A percentile compares a stretch with the other conserved stretches of the same genome.
Conservation (phyloP, 2,113 vertebrate genomes). For the Lophochroa leadbeateri region DNA sequence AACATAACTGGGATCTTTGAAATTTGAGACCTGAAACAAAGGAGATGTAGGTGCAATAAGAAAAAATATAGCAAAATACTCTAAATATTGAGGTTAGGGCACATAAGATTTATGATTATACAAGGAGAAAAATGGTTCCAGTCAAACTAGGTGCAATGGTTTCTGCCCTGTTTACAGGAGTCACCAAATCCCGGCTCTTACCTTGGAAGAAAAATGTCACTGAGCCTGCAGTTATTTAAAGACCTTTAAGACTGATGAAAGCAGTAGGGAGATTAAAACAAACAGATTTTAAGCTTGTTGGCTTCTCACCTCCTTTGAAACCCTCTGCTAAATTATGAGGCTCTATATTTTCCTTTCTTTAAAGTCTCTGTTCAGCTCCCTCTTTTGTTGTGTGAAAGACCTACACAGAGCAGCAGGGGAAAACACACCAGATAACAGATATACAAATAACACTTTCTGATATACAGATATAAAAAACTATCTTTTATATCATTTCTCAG, state of each 20-base stretch:
- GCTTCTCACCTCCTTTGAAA: background rate
- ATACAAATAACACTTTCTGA: slow-evolving; percentile 33
- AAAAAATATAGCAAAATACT: background rate
- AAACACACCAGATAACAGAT: background rate
- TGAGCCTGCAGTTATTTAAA: background rate
- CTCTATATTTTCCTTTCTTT: background rate
- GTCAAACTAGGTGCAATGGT: background rate
- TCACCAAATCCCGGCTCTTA: background rate
- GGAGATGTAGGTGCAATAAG: background rate
- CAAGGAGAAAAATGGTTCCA: background rate
- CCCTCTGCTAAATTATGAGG: background rate
- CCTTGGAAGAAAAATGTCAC: background rate
- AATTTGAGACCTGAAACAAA: background rate
- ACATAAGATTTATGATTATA: background rate
- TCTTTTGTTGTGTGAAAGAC: slow-evolving; percentile 17
- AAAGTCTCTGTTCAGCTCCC: background rate
- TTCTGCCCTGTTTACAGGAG: background rate
- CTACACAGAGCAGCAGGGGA: background rate
- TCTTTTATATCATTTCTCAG: slow-evolving; percentile 39
- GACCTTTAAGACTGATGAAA: background rate
- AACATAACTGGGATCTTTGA: background rate
- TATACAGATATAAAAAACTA: background rate
- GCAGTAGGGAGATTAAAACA: background rate
- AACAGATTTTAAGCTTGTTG: background rate
- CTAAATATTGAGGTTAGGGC: background rate